Evolutionary conservation across 2,888 invertebrate genomes (phyloP).

Genomic region (Gonocerus acuteangulatus): DNA sequence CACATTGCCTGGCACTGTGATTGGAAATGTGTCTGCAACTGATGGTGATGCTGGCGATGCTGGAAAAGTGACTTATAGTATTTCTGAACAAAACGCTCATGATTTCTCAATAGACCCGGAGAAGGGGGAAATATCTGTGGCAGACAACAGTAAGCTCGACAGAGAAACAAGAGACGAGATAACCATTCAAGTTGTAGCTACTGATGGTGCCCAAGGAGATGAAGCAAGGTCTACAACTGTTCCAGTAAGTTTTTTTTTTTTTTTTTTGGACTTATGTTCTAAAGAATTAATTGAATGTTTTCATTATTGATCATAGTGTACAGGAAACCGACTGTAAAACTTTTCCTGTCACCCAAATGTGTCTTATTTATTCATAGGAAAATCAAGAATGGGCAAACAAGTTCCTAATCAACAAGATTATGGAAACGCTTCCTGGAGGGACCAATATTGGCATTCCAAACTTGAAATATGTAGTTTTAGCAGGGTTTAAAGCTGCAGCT

Average conservation of each 20-base stretch:
- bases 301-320: no score
- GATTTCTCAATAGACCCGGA: conserved; percentile 65
- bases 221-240: conserved; percentile 48
- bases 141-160: conserved; percentile 64
- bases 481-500: no score
- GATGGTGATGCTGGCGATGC: conserved; percentile 73
- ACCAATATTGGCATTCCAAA: no score
- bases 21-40: conserved; percentile 63
- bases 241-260: conserved; percentile 18
- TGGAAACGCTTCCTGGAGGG: no score
- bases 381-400: no score
- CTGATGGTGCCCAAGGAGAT: conserved; percentile 66
- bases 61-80: conserved; percentile 68
- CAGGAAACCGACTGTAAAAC: no score
- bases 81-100: conserved; percentile 66
- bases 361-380: no score
- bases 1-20: conserved; percentile 60
- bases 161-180: conserved; percentile 64
- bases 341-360: no score
- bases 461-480: no score
- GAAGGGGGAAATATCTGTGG: conserved; percentile 69
- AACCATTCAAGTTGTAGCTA: conserved; percentile 69
- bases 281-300: no score
- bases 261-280: neutral
- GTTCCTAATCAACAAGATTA: no score